Base-by-base conservation (phyloP, 37 sponge, comb jelly and placozoan species). In the Axinella damicornis region DNA sequence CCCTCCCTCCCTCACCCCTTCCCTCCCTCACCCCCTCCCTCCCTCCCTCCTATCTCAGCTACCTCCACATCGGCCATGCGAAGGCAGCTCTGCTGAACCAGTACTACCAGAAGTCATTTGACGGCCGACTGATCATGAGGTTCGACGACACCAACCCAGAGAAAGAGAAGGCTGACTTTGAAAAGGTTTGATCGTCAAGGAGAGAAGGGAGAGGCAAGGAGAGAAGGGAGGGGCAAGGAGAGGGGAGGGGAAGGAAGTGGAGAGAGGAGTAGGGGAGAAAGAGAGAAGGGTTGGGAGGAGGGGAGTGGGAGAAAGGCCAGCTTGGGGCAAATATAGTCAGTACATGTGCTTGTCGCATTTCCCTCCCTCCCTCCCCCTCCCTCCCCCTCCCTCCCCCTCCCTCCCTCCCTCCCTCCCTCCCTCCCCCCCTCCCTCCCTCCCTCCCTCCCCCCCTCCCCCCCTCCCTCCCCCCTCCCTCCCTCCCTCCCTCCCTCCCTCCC, bases 111-210 rank as follows among this genome's bases (percentile, higher is more conserved):
- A 84, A 64, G 60, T 33, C 75, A 1, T 98, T 89, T 70, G 86
- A 91, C 40, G 99, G 99, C 0, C 80, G 88, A 56, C 81, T 98
- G 20, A 66, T 98, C 39, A 96, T 98, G 96, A 83, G 99, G 60
- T 98, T 98, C 83, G 99, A 98, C 71, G 99, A 98, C 85, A 98
- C 99, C n/a, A 98, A 98, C 80, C 99, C 99, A 2, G 97, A 89
- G 63, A 98, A 98, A 73, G 99, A 98, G 81, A 92, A 98, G 36
- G 93, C 64, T 31, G 79, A 94, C 33, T 98, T 96, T 86, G 99
- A 98, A 62, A 87, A 97, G 89, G 96, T 96, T 31, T 17, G 40
- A 22, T 27, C 15, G 25, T 21, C 12, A 9, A 46, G 46, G 46
- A 46, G 46, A 9, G 82, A 5, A 58, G 30, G 82, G 38, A 53